phyloP scores from a whole-genome alignment of 2,797 vertebrate species.

The Nannoperca obscura region DNA sequence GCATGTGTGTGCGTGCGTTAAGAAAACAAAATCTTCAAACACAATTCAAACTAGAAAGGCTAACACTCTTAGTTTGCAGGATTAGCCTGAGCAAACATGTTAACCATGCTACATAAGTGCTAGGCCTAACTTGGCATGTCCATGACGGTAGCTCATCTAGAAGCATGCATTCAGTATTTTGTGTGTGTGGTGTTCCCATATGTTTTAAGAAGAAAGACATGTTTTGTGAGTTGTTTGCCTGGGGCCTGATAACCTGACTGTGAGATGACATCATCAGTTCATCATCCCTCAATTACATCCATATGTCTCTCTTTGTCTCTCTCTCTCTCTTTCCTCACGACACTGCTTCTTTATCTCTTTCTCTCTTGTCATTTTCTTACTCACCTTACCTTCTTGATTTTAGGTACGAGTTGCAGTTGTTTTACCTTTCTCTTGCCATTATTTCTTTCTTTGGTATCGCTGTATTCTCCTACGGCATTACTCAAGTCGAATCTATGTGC shows the following conservation, averaged over 20 bases:
- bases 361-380: constrained; percentile 32
- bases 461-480: constrained; percentile 30
- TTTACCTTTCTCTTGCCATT: constrained; percentile 2
- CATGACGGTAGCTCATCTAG: constrained; percentile 16
- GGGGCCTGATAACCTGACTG: constrained; percentile 86
- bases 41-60: constrained; percentile 50
- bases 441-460: background rate
- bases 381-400: constrained; percentile 15
- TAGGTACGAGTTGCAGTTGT: constrained; percentile 14
- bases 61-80: constrained; percentile 46
- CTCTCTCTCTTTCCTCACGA: constrained; percentile 21
- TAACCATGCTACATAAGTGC: constrained; percentile 32
- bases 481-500: constrained; percentile 34
- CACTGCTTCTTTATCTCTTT: constrained; percentile 20
- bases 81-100: constrained; percentile 60
- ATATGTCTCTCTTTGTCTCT: constrained; percentile 71
- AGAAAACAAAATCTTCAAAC: constrained; percentile 60
- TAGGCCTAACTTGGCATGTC: constrained; percentile 33
- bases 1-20: constrained; percentile 27
- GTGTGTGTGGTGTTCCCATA: constrained; percentile 36
- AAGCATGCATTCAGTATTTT: constrained; percentile 24
- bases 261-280: constrained; percentile 84
- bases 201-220: constrained; percentile 68
- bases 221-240: constrained; percentile 79
- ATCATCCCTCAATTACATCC: constrained; percentile 81